Evolutionary conservation across 2,888 invertebrate genomes (phyloP).

Genomic region (Glyphotaelius pellucidus): DNA sequence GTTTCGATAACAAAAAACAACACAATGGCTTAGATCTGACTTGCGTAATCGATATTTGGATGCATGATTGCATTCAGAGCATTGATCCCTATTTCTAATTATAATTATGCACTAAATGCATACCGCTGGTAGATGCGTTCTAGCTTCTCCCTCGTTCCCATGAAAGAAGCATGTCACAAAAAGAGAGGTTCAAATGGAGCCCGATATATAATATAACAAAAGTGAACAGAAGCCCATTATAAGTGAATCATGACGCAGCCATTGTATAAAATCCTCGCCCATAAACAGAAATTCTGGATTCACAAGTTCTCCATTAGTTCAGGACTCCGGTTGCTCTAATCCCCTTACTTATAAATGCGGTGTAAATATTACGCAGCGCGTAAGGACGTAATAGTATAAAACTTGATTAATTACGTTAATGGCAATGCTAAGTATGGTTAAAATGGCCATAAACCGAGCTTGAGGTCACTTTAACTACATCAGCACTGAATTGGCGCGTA

Average conservation of each 20-base stretch:
- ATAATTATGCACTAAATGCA: neutral
- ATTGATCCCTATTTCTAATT: neutral
- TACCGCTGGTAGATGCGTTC: neutral
- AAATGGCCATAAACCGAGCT: too few relatives aligned
- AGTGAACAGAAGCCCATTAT: conserved; percentile 8
- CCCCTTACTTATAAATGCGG: too few relatives aligned
- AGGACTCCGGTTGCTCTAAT: neutral
- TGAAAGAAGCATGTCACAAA: neutral
- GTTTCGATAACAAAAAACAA: neutral
- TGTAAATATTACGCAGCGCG: too few relatives aligned
- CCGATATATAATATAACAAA: neutral
- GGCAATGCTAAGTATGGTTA: too few relatives aligned
- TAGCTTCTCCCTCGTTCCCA: neutral
- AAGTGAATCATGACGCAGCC: neutral
- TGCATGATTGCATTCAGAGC: neutral
- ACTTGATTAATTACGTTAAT: too few relatives aligned
- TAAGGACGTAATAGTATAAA: too few relatives aligned
- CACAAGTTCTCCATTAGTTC: neutral
- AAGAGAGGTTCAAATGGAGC: neutral
- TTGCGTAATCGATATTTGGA: neutral
- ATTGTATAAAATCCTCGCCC: conserved; percentile 26
- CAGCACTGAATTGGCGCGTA: too few relatives aligned
- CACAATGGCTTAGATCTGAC: neutral
- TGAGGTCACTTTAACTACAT: too few relatives aligned
- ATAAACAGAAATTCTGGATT: neutral